phyloP scores from a whole-genome alignment of 2,113 vertebrate genomes.

The Labeo catla region DNA sequence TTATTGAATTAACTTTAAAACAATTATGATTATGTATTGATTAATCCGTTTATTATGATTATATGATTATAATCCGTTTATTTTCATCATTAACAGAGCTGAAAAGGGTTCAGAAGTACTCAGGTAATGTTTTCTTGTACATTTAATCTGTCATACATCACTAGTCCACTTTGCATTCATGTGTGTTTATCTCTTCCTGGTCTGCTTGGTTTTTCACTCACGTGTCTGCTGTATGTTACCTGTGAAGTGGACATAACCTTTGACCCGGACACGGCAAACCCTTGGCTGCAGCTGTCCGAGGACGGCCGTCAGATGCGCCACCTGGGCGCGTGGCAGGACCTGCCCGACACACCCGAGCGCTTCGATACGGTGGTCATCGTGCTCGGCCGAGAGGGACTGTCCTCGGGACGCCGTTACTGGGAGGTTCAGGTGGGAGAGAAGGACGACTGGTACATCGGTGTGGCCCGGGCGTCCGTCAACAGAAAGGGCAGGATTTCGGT shows the following conservation, averaged over 20 bases:
- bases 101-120: conserved; percentile 72
- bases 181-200: not conserved
- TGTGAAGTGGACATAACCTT: conserved; percentile 72
- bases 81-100: conserved; percentile 68
- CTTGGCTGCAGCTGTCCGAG: conserved; percentile 79
- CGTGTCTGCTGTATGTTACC: not conserved
- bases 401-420: conserved; percentile 77
- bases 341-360: conserved; percentile 70
- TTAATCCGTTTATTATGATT: not conserved
- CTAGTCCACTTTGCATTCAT: not conserved
- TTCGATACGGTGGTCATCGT: conserved; percentile 80
- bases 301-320: conserved; percentile 76
- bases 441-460: conserved; percentile 80
- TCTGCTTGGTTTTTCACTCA: not conserved
- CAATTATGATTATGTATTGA: not conserved
- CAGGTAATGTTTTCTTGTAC: conserved; percentile 64
- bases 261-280: conserved; percentile 77
- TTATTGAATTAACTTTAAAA: not conserved
- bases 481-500: conserved; percentile 77
- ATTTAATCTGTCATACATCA: not conserved
- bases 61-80: not conserved
- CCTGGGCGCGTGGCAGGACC: conserved; percentile 77
- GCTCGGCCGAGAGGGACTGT: conserved; percentile 69
- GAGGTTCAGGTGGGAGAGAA: conserved; percentile 80
- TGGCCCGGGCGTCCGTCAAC: conserved; percentile 73